Conservation (phyloP, 2,797 vertebrate species). For the Peromyscus aztecus region DNA sequence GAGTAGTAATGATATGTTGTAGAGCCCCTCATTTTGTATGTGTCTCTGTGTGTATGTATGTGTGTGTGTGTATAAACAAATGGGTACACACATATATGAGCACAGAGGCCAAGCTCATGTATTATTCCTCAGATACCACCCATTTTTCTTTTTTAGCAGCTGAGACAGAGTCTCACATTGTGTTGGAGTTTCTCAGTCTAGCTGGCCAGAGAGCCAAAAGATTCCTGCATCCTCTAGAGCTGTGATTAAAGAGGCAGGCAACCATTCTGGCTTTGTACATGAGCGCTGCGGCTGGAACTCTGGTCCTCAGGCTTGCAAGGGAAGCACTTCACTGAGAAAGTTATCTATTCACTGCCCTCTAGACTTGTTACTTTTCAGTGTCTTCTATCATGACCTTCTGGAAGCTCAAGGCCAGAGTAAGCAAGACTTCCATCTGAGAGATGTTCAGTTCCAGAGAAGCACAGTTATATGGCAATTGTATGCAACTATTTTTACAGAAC, state of each 20-base stretch:
- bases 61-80: not conserved
- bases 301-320: too few relatives aligned
- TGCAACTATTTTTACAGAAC: not conserved
- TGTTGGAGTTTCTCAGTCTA: not conserved
- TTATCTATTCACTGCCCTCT: too few relatives aligned
- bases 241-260: not conserved
- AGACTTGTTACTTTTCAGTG: not conserved
- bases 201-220: not conserved
- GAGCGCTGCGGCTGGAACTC: too few relatives aligned
- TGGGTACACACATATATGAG: not conserved
- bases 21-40: too few relatives aligned
- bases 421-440: not conserved
- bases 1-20: too few relatives aligned
- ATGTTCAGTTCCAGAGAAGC: too few relatives aligned
- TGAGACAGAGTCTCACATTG: not conserved
- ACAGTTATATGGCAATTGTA: not conserved
- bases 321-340: not conserved
- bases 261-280: not conserved
- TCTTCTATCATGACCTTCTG: not conserved
- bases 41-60: too few relatives aligned
- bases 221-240: not conserved
- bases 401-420: accelerated
- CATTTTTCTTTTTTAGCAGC: not conserved
- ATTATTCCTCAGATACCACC: not conserved
- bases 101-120: not conserved